Evolutionary conservation across 1,140 invertebrate genomes (phyloP), one percentile per base, ranked within the genome.

Genomic region (Drosophila rufa): DNA sequence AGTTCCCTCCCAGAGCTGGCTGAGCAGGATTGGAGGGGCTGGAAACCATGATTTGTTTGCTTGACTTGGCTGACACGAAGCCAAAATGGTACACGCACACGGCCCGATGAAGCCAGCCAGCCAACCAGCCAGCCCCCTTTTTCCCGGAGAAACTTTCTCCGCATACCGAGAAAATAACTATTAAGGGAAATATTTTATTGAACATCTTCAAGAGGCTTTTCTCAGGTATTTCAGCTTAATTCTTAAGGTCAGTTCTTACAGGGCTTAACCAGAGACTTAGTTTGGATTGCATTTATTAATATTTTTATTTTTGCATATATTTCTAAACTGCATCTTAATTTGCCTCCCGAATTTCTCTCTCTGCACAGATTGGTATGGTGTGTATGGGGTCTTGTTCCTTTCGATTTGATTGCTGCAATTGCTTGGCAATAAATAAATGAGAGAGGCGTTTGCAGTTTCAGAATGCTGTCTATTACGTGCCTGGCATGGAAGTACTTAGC

Each of bases 381-480:
- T 40, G 56, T 38, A 47, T 22, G 40, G 55, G 38, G 69, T 62
- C 53, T 43, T 53, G 56, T 62, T 58, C 60, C 58, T 60, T 79
- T 70, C 75, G 67, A 82, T 79, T 83, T 83, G 80, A 83, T 84
- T 69, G 65, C 73, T 71, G 70, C 76, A 74, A 79, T 87, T 87
- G 66, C 69, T 69, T 50, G 68, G 78, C 78, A 78, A 82, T 87
- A 83, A 89, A 86, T 75, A 82, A 85, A 70, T 85, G 74, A 78
- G 62, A 70, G 84, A 67, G 45, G 55, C 77, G 65, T 73, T 45
- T 43, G 69, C 58, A 56, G 53, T 70, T 61, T 33, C 61, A 59
- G 57, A 62, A 64, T 67, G 65, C 59, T 65, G 60, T 71, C 70
- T 75, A 79, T 76, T 89, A 87, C 82, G 80, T 82, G 70, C 70